phyloP scores from a whole-genome alignment of 2,888 invertebrate species.

The Ceraclea dissimilis region DNA sequence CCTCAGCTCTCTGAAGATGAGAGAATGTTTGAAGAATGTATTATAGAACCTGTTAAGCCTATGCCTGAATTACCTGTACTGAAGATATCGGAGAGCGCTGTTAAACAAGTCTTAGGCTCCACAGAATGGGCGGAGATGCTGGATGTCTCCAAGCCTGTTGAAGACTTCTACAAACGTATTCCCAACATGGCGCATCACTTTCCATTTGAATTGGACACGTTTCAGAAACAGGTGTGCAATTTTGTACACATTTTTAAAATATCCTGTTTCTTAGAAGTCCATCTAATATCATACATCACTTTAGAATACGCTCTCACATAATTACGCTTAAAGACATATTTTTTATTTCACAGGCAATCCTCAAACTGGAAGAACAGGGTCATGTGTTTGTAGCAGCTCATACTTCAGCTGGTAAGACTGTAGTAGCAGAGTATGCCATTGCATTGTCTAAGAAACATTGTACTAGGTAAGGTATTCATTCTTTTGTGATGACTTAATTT shows the following conservation, averaged over 20 bases:
- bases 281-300: too few species aligned
- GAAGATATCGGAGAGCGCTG: constrained; percentile 53
- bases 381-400: constrained; percentile 99
- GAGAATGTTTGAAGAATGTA: constrained; percentile 38
- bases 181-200: constrained; percentile 79
- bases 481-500: too few species aligned
- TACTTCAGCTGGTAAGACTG: constrained; percentile 98
- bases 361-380: constrained; percentile 86
- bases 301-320: too few species aligned
- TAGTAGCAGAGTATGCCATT: constrained; percentile 98
- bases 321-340: not conserved
- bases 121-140: constrained; percentile 84
- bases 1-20: constrained; percentile 32
- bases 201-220: constrained; percentile 90
- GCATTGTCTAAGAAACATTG: constrained; percentile 88
- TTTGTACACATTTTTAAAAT: not conserved
- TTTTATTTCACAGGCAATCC: constrained; percentile 58
- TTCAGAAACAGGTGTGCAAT: constrained; percentile 75
- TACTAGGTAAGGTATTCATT: constrained; percentile 54
- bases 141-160: constrained; percentile 72
- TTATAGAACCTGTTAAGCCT: constrained; percentile 37
- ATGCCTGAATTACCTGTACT: constrained; percentile 55
- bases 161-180: constrained; percentile 71
- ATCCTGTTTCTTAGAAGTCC: not conserved
- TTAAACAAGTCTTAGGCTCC: constrained; percentile 40